Conservation (phyloP, 53 echinoderm and acorn worm genomes). For the Arbacia lixula region DNA sequence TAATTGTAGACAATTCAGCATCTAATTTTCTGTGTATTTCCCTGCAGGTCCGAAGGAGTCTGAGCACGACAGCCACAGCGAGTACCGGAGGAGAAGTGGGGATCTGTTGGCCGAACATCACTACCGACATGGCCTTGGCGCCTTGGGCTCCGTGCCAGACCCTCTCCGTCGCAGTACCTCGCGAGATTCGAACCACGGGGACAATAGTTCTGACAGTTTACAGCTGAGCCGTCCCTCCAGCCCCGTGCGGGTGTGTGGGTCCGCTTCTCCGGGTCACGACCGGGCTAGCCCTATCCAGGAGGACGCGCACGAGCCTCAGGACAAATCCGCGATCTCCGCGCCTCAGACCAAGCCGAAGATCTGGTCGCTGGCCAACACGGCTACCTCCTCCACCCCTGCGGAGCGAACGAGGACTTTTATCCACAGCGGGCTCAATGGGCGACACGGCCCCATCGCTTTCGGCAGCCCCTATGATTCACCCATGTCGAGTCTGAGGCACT, state of each 20-base stretch:
- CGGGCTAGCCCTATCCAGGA: conserved; percentile 33
- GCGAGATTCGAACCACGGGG: conserved; percentile 9
- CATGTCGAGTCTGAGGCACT: conserved; percentile 75
- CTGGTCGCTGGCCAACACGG: conserved; percentile 97
- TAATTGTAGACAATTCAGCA: too few species aligned
- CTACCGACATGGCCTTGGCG: conserved; percentile 10
- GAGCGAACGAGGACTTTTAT: conserved; percentile 46
- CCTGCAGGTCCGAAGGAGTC: conserved; percentile 32
- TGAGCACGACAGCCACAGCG: not conserved
- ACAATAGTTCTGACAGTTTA: conserved; percentile 43
- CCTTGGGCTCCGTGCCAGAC: too few species aligned
- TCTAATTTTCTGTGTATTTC: too few species aligned
- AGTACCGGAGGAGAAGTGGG: conserved; percentile 25
- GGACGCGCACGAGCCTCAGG: conserved; percentile 25
- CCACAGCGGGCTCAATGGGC: conserved; percentile 22
- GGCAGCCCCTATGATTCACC: conserved; percentile 78
- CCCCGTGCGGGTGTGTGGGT: conserved; percentile 42
- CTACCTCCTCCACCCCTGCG: conserved; percentile 71
- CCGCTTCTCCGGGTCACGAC: conserved; percentile 13
- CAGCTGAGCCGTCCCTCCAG: conserved; percentile 49
- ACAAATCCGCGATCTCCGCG: conserved; percentile 47
- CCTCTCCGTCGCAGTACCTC: conserved; percentile 36
- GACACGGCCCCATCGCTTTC: conserved; percentile 47
- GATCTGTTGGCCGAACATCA: conserved; percentile 27
- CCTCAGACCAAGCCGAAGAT: conserved; percentile 88